Base-by-base conservation (phyloP, 2,888 invertebrate genomes). In the Drosophila formosana region DNA sequence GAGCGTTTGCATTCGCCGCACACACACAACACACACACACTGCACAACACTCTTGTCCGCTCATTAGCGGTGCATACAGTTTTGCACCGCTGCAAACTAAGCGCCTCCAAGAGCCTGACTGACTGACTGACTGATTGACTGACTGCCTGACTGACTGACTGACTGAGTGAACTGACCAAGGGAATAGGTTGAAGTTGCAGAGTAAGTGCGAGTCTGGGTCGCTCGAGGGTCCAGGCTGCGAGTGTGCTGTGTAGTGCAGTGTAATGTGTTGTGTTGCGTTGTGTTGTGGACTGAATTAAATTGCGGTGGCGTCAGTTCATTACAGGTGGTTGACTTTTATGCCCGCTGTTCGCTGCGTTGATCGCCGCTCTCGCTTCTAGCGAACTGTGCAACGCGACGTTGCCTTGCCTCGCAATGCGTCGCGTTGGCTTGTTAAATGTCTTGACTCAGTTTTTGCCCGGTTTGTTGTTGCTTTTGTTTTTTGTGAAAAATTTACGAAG, bases 291-390 rank as follows among this genome's bases (percentile, higher is more conserved):
- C 75, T 83, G 80, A 80, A 87, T 86, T 88, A 82, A 86, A 88
- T 86, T 86, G 84, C 88, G 90, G 89, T 89, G 89, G 90, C 89
- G 89, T 89, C 89, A 88, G 88, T 88, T 88, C 88, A 86, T 90
- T 90, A 88, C 90, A 89, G 89, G 89, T 90, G 89, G 86, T 88
- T 88, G 89, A 80, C 84, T 88, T 88, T 86, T 83, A 76, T 89
- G 82, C 18, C 7, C 39, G 39, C 39, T 13, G 39, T 13, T 13
- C 11, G 39, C 39, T 39, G 39, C 13, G 30, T 32, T 32, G 30
- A 32, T 37, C 34, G 34, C 34, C 4, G 9, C 43, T 39, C 43
- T 39, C 45, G 46, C 65, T 43, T 49, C 75, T 61, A 26, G 64
- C 45, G 45, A 66, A 53, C 58, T 51, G 52, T 43, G 45, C 45